A percentile compares a stretch with the other conserved stretches of the same genome.
These are phyloP conservation scores for Eurystomus glaucurus DNA, from an alignment of 2,797 vertebrate species.

Conservation along the genomic window DNA sequence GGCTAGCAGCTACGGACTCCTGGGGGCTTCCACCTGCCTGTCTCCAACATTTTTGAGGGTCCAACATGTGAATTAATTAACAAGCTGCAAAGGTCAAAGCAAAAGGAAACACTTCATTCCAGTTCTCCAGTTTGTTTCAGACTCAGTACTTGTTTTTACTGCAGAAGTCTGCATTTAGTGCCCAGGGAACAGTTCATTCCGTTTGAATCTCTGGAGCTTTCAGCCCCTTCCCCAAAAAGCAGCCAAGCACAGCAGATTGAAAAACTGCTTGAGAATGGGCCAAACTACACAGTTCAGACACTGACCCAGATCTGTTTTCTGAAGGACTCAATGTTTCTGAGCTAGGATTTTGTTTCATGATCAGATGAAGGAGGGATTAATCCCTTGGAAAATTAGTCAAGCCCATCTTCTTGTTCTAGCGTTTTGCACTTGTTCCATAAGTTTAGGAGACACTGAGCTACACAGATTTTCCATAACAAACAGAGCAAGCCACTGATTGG, in stretches of 20 bases:
- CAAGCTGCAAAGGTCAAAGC: not conserved
- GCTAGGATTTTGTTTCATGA: conserved; percentile 38
- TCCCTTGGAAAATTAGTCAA: conserved; percentile 44
- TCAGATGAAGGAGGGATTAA: conserved; percentile 38
- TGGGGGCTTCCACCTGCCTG: not conserved
- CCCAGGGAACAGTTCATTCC: not conserved
- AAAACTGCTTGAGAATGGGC: conserved; percentile 25
- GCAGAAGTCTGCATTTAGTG: not conserved
- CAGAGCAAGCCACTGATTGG: not conserved
- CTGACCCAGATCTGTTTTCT: conserved; percentile 27
- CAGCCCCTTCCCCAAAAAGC: conserved; percentile 43
- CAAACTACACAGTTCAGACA: conserved; percentile 50
- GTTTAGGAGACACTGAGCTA: not conserved
- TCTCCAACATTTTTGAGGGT: not conserved
- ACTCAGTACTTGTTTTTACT: not conserved
- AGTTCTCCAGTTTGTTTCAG: not conserved
- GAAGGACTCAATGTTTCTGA: conserved; percentile 24
- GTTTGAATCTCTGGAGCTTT: not conserved
- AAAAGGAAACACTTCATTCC: not conserved
- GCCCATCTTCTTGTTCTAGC: not conserved
- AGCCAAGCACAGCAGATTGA: conserved; percentile 31
- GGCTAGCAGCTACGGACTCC: not conserved
- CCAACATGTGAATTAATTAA: not conserved
- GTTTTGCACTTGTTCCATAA: conserved; percentile 39
- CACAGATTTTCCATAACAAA: conserved; percentile 5